Evolutionary conservation across 2,888 invertebrate genomes (phyloP), one percentile per base, ranked within the genome.

Genomic region (Cabera pusaria): DNA sequence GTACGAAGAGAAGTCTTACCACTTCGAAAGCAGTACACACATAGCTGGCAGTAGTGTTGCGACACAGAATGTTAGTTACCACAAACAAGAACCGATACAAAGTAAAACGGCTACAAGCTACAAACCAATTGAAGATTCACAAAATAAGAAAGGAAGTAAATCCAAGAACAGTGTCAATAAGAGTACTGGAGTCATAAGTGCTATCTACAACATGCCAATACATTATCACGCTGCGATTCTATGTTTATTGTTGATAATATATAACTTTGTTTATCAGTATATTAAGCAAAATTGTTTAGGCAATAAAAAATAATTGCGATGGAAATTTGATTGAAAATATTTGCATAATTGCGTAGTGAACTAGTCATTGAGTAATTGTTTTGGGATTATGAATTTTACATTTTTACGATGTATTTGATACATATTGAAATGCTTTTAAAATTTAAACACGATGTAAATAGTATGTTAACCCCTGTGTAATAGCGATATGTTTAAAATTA

Each of bases 171-270:
- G 80, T 79, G 75, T 72, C 64, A 64, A 63, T 54, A 67, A 61
- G 42, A 73, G 67, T 57, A 66, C 54, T 34, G 78, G 85, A 67
- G 64, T 87, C 48, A 56, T 82, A 44, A 69, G 68, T 51, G 69
- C 69, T 65, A 73, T 90, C 59, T 83, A 74, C 66, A 85, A 83
- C 54, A 79, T 89, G 83, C 90, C 89, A 48, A 74, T 84, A 67
- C 90, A 90, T 72, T 90, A 90, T 72, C 88, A 89, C 60, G 88
- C 90, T 56, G 79, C 80, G 48, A 81, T 90, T 59, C 52, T 90
- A 59, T 90, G 90, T 78, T 75, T 87, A 60, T 64, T 89, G 57
- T 77, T 90, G 71, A 86, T 90, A 77, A 74, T 87, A 75, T 90
- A 89, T 78, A 90, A 90, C 72, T 75, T 90, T 59, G 63, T 84